These are phyloP conservation scores for Hirtodrosophila alboralis DNA, from an alignment of 2,888 invertebrate genomes.

Conservation along the genomic window DNA sequence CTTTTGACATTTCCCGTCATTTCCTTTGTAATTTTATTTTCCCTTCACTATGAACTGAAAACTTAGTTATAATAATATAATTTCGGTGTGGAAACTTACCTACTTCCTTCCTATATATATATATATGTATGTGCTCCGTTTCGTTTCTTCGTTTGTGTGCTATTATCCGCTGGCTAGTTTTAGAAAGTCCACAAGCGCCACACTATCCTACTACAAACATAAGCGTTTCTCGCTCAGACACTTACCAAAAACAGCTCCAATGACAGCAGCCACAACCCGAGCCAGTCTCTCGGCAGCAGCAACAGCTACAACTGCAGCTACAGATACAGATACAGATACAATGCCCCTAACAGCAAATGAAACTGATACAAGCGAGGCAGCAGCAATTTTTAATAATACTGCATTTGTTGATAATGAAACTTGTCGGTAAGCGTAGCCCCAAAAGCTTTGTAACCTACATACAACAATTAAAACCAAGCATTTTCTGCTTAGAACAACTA, in stretches of 20 bases:
- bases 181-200: conserved; percentile 79
- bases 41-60: not conserved
- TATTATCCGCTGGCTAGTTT: conserved; percentile 76
- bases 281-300: conserved; percentile 61
- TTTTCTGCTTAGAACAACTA: conserved; percentile 3
- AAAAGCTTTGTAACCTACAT: conserved; percentile 17
- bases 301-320: conserved; percentile 20
- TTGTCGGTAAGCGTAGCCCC: conserved; percentile 80
- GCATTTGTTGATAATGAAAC: conserved; percentile 75
- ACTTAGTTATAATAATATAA: conserved; percentile 5
- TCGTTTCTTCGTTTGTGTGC: conserved; percentile 61
- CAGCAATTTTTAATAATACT: conserved; percentile 74
- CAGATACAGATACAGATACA: conserved; percentile 54
- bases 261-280: conserved; percentile 59
- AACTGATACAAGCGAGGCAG: conserved; percentile 65
- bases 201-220: conserved; percentile 81
- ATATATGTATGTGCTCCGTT: conserved; percentile 25
- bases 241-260: conserved; percentile 76
- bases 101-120: conserved; percentile 18
- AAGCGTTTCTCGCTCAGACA: conserved; percentile 82
- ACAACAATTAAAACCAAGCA: conserved; percentile 15
- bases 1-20: not conserved
- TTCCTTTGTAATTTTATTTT: conserved; percentile 5
- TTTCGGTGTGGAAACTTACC: conserved; percentile 32
- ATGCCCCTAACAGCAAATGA: conserved; percentile 56